Base-by-base conservation (phyloP, 2,797 vertebrate genomes). In the Danionella dracula region DNA sequence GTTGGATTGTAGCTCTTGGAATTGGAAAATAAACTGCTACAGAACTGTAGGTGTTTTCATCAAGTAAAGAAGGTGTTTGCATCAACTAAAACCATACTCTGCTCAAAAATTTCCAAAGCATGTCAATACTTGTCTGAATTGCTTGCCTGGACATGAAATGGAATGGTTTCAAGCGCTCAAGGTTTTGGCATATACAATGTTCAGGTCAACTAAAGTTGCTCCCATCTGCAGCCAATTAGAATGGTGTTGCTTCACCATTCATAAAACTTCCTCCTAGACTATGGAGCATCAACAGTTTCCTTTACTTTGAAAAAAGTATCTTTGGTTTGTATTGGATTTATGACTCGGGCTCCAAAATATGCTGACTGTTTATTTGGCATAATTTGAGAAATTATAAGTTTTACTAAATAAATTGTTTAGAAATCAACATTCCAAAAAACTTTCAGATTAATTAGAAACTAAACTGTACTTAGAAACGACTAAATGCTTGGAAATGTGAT, bases 201-300 rank as follows among this genome's bases (percentile, higher is more conserved):
- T 6, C 17, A 21, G 27, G 35, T 53, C 12, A 41, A n/a, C 5
- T 9, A 23, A n/a, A 45, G 29, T 45, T 65, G 62, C 15, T 29
- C 27, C 21, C 31, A 37, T 20, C 48, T 63, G 10, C 16, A 6
- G 35, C 4, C 4, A 49, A 16, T 17, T 13, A 37, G 40, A 29
- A 65, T 65, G 49, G 54, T 54, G 49, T 45, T 4, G 2, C 34
- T 44, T 21, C 61, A 35, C 54, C 19, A 44, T 64, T 53, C 4
- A 2, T 35, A 34, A 31, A 16, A 31, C 15, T 1, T 11, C 21
- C 31, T 8, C 27, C 12, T 13, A 56, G 4, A 10, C 12, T 50
- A 62, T 34, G 41, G 34, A 19, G 16, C 21, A 38, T 4, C 27
- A 49, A 2, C 9, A 61, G 32, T 37, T 49, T n/a, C 20, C 15